Conservation (phyloP, 2,888 invertebrate species). For the Mechanitis mazaeus region DNA sequence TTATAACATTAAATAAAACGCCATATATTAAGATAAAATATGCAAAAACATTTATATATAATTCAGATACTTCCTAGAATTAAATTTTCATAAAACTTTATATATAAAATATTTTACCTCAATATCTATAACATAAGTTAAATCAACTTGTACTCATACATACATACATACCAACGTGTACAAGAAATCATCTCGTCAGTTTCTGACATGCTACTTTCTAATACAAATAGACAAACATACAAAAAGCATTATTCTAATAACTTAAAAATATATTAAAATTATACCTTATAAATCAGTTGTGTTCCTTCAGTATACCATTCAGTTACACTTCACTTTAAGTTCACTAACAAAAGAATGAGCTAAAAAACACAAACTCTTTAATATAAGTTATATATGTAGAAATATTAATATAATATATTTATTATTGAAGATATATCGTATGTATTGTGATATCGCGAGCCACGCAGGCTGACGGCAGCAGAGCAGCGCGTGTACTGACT, state of each 20-base stretch:
- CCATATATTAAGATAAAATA: conserved; percentile 29
- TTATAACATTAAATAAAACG: conserved; percentile 22
- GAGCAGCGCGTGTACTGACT: conserved; percentile 63
- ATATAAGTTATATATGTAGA: too few relatives aligned
- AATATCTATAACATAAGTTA: conserved; percentile 48
- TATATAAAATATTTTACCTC: conserved; percentile 16
- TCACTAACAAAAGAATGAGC: conserved; percentile 49
- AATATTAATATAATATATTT: conserved; percentile 25
- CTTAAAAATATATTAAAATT: conserved; percentile 28
- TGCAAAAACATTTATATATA: conserved; percentile 29
- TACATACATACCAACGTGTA: conserved; percentile 52
- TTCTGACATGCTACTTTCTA: conserved; percentile 70
- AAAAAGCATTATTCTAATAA: conserved; percentile 18
- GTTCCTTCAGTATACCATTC: conserved; percentile 49
- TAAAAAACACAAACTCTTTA: conserved; percentile 30
- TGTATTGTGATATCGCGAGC: conserved; percentile 40
- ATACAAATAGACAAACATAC: conserved; percentile 48
- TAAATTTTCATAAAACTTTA: conserved; percentile 28
- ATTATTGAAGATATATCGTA: conserved; percentile 17
- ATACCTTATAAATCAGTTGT: conserved; percentile 62
- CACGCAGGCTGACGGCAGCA: conserved; percentile 61
- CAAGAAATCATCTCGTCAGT: conserved; percentile 61
- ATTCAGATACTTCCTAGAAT: conserved; percentile 25
- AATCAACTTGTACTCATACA: conserved; percentile 55
- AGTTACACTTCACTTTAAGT: conserved; percentile 64